Base-by-base conservation (phyloP, 1,140 invertebrate species). In the Pygmarrhopalites habei region DNA sequence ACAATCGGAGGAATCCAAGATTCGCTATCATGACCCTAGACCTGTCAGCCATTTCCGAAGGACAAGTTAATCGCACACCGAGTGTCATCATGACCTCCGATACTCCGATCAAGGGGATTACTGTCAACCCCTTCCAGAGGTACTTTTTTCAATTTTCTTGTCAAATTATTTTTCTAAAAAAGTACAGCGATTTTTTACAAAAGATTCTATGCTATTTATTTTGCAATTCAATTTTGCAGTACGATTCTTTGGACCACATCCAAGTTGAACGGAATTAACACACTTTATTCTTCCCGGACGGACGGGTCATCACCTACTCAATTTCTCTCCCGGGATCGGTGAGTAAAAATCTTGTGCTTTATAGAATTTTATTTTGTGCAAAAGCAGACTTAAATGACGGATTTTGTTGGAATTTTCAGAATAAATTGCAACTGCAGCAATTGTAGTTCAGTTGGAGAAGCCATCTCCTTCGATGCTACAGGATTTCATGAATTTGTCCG, bases 121-220 rank as follows among this genome's bases (percentile, higher is more conserved):
- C 86, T 71, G 77, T 89, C 0, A 81, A 87, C 52, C 90, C 90
- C 1, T 81, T 85, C 65, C 80, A 80, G 29, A 82, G 82, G 85
- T 70, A 35, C n/a, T n/a, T n/a, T n/a, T n/a, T n/a, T n/a, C n/a
- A n/a, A n/a, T n/a, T n/a, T n/a, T n/a, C n/a, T n/a, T n/a, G n/a
- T n/a, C n/a, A n/a, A n/a, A n/a, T n/a, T n/a, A n/a, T n/a, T n/a
- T n/a, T n/a, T n/a, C n/a, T n/a, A n/a, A n/a, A n/a, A n/a, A n/a
- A n/a, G n/a, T n/a, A n/a, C n/a, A n/a, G n/a, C n/a, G n/a, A n/a
- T n/a, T n/a, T n/a, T n/a, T n/a, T n/a, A n/a, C n/a, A n/a, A n/a
- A n/a, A n/a, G n/a, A n/a, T n/a, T n/a, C n/a, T n/a, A n/a, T n/a
- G 10, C 21, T 43, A 26, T 26, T 5, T 59, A 29, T 26, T 14